Percentiles rank a stretch among this genome's conserved stretches.
Conservation (phyloP, 2,797 vertebrate genomes). For the Channa striata region DNA sequence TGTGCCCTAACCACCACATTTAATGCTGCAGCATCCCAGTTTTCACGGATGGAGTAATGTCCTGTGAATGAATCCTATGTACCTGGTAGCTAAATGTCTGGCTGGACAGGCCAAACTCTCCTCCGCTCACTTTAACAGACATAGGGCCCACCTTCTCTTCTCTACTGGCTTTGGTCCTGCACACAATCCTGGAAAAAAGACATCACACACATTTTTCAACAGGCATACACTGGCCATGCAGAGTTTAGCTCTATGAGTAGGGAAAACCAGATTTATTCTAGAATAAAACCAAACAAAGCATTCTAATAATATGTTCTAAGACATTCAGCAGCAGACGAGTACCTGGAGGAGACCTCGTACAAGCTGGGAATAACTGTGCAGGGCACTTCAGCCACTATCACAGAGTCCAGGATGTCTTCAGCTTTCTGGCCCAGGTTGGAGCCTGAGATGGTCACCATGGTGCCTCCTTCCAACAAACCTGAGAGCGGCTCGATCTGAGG, state of each 20-base stretch:
- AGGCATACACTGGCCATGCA: background rate
- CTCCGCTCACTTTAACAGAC: slow-evolving; percentile 89
- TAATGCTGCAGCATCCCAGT: background rate
- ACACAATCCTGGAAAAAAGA: slow-evolving; percentile 89
- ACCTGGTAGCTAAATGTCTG: slow-evolving; percentile 95
- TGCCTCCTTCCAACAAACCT: slow-evolving; percentile 93
- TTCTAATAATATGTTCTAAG: background rate
- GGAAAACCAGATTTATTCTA: background rate
- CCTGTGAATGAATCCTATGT: slow-evolving; percentile 11
- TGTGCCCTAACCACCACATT: background rate
- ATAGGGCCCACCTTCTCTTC: slow-evolving; percentile 85
- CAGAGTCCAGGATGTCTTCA: slow-evolving; percentile 91
- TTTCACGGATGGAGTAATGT: background rate
- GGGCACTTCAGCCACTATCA: slow-evolving; percentile 89
- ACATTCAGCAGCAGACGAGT: slow-evolving; percentile 15
- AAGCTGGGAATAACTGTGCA: slow-evolving; percentile 88
- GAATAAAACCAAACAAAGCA: background rate
- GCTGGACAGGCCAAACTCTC: slow-evolving; percentile 87
- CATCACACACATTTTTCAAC: background rate
- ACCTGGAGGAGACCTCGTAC: slow-evolving; percentile 98
- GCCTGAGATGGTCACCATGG: slow-evolving; percentile 92
- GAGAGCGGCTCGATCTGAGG: slow-evolving; percentile 92
- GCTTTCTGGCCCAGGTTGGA: slow-evolving; percentile 97
- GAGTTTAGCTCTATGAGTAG: background rate
- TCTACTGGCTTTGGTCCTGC: slow-evolving; percentile 85